A percentile compares a stretch with the other conserved stretches of the same genome.
Conservation (phyloP, 2,113 vertebrate species). For the Cynoglossus semilaevis region DNA sequence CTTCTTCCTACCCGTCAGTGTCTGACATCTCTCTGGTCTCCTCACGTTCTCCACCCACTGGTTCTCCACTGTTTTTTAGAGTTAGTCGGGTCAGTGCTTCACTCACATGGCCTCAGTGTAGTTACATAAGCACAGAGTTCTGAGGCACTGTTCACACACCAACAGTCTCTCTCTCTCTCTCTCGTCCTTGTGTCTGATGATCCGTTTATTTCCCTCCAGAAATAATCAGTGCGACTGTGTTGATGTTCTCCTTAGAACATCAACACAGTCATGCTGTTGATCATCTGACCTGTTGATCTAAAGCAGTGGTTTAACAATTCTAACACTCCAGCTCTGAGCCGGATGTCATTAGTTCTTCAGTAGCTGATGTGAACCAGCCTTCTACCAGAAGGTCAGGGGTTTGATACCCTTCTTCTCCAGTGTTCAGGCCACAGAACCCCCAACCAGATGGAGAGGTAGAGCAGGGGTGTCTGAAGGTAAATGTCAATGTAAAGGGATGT, state of each 20-base stretch:
- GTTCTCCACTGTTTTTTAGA: not conserved
- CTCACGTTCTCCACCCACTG: not conserved
- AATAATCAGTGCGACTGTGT: not conserved
- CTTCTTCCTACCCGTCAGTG: too few species aligned
- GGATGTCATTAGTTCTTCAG: too few species aligned
- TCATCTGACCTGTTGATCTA: not conserved
- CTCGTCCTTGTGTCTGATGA: not conserved
- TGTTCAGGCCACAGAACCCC: too few species aligned
- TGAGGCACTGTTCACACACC: not conserved
- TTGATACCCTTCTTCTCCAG: too few species aligned
- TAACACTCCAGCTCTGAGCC: too few species aligned
- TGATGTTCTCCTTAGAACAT: too few species aligned
- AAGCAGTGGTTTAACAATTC: too few species aligned
- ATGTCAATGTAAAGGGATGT: too few species aligned
- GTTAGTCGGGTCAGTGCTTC: not conserved
- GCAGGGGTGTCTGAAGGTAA: too few species aligned
- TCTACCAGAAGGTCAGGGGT: too few species aligned
- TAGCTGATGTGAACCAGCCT: too few species aligned
- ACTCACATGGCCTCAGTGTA: not conserved
- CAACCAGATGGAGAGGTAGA: too few species aligned
- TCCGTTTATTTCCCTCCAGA: not conserved
- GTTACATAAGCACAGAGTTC: slow-evolving; percentile 9
- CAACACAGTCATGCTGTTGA: not conserved
- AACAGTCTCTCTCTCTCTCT: not conserved
- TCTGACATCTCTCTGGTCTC: not conserved